A percentile compares a stretch with the other conserved stretches of the same genome.
phyloP scores from a whole-genome alignment of 2,113 vertebrate species.

The Cisticola juncidis region DNA sequence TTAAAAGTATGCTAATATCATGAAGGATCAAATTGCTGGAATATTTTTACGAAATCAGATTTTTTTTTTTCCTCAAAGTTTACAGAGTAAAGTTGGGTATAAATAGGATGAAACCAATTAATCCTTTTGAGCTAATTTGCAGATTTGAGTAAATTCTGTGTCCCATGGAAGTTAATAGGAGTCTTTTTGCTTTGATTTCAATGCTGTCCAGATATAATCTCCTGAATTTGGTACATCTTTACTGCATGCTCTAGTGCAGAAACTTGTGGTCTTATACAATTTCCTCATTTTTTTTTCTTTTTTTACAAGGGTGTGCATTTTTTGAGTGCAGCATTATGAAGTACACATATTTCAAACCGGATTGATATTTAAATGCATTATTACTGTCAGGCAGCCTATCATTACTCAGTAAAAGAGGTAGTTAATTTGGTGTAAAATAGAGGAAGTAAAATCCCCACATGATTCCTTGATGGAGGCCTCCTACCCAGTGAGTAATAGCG shows the following conservation, averaged over 20 bases:
- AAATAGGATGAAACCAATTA: neutral
- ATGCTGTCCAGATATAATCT: neutral
- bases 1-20: slow-evolving; percentile 55
- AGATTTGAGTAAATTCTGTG: neutral
- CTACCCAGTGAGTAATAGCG: neutral
- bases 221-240: neutral
- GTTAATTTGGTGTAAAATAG: slow-evolving; percentile 12
- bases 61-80: neutral
- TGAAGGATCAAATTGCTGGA: slow-evolving; percentile 7
- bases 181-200: neutral
- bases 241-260: neutral
- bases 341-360: neutral
- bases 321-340: neutral
- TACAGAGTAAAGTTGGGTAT: neutral
- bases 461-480: neutral
- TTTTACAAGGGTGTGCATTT: neutral
- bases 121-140: neutral
- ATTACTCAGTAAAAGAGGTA: neutral
- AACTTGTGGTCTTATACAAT: neutral
- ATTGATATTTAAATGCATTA: neutral
- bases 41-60: slow-evolving; percentile 14
- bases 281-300: neutral
- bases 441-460: neutral
- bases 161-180: neutral
- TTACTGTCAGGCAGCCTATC: neutral